Conservation (phyloP, 2,797 vertebrate species). For the Lagocephalus sceleratus region DNA sequence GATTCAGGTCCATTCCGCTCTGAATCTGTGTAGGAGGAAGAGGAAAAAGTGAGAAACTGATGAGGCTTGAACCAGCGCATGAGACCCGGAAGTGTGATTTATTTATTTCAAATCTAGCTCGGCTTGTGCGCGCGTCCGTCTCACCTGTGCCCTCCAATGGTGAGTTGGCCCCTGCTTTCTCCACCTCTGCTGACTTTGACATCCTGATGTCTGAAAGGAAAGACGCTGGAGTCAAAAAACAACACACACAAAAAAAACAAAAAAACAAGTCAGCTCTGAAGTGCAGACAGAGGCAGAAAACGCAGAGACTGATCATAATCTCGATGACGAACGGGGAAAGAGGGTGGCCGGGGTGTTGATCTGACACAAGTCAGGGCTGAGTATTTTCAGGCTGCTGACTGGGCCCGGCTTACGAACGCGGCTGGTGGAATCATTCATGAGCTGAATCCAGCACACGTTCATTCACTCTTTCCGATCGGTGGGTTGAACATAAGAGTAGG, state of each 20-base stretch:
- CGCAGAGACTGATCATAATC: constrained; percentile 20
- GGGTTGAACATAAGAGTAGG: constrained; percentile 56
- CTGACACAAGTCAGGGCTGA: constrained; percentile 14
- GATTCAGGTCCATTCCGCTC: constrained; percentile 89
- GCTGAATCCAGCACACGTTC: constrained; percentile 34
- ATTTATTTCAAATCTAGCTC: too few species aligned
- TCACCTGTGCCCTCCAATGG: constrained; percentile 84
- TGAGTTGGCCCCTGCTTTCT: constrained; percentile 84
- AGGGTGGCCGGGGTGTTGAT: constrained; percentile 10
- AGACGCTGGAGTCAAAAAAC: background rate
- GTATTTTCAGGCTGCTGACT: constrained; percentile 51
- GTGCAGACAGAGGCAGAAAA: constrained; percentile 18
- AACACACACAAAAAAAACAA: too few species aligned
- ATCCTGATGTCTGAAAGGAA: constrained; percentile 88
- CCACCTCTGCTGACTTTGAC: constrained; percentile 88
- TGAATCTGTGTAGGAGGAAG: constrained; percentile 77
- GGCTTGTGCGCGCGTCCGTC: constrained; percentile 3
- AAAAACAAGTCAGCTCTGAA: constrained; percentile 23
- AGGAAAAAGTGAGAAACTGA: constrained; percentile 59
- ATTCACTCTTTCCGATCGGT: constrained; percentile 63
- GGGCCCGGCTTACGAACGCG: too few species aligned
- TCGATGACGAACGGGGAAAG: constrained; percentile 36
- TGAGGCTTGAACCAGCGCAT: background rate
- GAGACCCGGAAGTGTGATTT: background rate
- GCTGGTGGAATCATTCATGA: constrained; percentile 48